A percentile compares a stretch with the other conserved stretches of the same genome.
Evolutionary conservation across 1,140 invertebrate genomes (phyloP).

Genomic region (Hesperophylax magnus): DNA sequence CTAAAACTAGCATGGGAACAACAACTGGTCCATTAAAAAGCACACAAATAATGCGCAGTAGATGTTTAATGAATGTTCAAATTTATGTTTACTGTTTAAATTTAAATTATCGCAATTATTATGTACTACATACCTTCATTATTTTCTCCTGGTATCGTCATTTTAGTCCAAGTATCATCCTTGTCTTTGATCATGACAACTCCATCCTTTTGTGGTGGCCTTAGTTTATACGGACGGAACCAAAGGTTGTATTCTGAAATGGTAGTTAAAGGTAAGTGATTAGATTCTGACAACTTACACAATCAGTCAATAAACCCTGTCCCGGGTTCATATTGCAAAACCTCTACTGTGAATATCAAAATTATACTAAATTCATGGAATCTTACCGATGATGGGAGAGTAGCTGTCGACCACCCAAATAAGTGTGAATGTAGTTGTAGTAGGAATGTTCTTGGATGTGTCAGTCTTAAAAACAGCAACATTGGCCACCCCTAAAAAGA

Average conservation of each 20-base stretch:
- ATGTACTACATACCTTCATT: constrained; percentile 68
- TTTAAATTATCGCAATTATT: too few relatives aligned
- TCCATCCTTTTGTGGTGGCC: constrained; percentile 60
- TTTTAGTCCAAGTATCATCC: constrained; percentile 74
- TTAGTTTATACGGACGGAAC: constrained; percentile 72
- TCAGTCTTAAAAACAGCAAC: constrained; percentile 67
- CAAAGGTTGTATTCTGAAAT: constrained; percentile 77
- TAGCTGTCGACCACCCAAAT: constrained; percentile 86
- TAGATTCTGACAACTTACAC: neutral
- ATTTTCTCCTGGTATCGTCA: constrained; percentile 78
- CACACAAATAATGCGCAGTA: too few relatives aligned
- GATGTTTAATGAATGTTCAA: too few relatives aligned
- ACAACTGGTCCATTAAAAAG: too few relatives aligned
- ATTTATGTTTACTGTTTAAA: too few relatives aligned
- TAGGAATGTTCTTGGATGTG: constrained; percentile 61
- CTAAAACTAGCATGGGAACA: too few relatives aligned
- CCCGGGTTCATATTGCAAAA: too few relatives aligned
- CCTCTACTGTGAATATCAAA: too few relatives aligned
- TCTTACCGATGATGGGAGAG: constrained; percentile 74
- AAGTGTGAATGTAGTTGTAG: constrained; percentile 70
- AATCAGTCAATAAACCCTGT: too few relatives aligned
- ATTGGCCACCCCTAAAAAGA: constrained; percentile 64
- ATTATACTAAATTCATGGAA: too few relatives aligned
- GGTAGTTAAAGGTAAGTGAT: too few relatives aligned
- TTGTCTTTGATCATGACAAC: constrained; percentile 65